Conservation (phyloP, 2,113 vertebrate species). For the Odocoileus hemionus region DNA sequence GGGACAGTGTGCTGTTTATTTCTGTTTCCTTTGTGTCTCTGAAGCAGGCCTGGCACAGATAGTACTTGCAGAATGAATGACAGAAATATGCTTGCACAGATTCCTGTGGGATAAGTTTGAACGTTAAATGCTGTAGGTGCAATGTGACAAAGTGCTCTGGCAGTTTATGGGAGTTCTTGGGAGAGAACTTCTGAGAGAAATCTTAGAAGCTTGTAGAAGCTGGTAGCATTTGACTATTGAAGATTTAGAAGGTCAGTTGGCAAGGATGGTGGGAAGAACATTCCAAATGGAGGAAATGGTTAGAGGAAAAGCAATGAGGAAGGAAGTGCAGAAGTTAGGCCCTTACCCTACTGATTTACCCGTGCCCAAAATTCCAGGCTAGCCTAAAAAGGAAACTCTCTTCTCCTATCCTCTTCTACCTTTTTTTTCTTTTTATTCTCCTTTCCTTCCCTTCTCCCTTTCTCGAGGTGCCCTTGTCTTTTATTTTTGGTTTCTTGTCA, state of each 20-base stretch:
- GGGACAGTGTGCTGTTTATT: background rate
- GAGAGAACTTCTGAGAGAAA: background rate
- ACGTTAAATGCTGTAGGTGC: background rate
- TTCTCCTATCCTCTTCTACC: background rate
- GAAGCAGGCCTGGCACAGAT: background rate
- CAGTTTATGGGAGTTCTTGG: slow-evolving; percentile 8
- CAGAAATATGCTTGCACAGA: background rate
- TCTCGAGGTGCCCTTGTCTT: background rate
- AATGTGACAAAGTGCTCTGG: background rate
- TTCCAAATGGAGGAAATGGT: background rate
- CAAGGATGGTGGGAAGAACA: background rate
- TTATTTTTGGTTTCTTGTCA: background rate
- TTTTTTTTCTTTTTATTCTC: background rate
- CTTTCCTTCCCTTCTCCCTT: background rate
- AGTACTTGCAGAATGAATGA: background rate
- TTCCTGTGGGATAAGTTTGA: background rate
- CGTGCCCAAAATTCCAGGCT: background rate
- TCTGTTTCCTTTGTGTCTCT: background rate
- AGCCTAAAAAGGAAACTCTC: background rate
- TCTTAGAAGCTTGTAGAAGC: background rate
- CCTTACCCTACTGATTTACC: background rate
- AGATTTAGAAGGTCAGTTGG: background rate
- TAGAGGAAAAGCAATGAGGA: background rate
- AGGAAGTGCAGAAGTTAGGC: background rate
- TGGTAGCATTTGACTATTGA: slow-evolving; percentile 19